Percentiles rank a stretch among this genome's conserved stretches.
phyloP scores from a whole-genome alignment of 1,140 invertebrate species.

The Aphidius gifuensis region DNA sequence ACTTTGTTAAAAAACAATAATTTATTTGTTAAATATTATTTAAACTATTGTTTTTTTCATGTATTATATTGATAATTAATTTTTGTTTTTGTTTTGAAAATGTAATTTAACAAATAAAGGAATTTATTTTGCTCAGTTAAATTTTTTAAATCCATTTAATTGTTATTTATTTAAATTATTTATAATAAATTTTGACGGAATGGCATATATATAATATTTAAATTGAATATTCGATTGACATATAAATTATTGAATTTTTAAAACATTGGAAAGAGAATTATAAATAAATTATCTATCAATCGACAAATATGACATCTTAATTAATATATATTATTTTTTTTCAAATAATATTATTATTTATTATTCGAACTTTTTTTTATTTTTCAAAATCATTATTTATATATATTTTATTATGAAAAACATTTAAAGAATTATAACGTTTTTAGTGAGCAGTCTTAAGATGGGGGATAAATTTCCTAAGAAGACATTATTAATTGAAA shows the following conservation, averaged over 20 bases:
- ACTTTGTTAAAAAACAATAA: conserved; percentile 27
- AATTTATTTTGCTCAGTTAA: neutral
- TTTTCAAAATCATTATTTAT: conserved; percentile 9
- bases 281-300: conserved; percentile 4
- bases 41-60: neutral
- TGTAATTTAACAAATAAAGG: too few relatives aligned
- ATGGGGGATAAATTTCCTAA: conserved; percentile 12
- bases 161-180: conserved; percentile 12
- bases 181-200: conserved; percentile 13
- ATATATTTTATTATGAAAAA: conserved; percentile 2
- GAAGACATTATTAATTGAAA: neutral
- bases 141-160: neutral
- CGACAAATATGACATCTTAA: conserved; percentile 14
- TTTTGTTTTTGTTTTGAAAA: too few relatives aligned
- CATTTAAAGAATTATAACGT: conserved; percentile 8
- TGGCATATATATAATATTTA: conserved; percentile 20
- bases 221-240: conserved; percentile 36
- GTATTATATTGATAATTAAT: too few relatives aligned
- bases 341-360: conserved; percentile 3
- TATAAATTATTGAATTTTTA: conserved; percentile 32
- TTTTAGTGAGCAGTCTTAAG: conserved; percentile 36
- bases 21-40: neutral
- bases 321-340: conserved; percentile 4
- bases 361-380: conserved; percentile 6
- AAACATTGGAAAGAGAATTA: conserved; percentile 33